Conservation (phyloP, 1,140 invertebrate species). For the Micrasema longulum region DNA sequence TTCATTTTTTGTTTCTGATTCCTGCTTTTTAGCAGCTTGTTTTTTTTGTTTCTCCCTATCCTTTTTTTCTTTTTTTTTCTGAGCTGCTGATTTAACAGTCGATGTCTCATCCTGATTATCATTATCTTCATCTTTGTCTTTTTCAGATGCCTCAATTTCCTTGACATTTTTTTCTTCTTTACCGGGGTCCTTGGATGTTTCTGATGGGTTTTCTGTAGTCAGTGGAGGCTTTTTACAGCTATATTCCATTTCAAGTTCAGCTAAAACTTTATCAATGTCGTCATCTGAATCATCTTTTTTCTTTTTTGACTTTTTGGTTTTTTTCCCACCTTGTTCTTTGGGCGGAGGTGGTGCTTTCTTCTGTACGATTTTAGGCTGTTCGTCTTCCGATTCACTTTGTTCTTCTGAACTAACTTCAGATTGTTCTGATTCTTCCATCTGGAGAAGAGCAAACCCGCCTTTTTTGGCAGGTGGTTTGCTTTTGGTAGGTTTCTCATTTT, state of each 20-base stretch:
- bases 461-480: constrained; percentile 66
- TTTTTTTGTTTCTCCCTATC: constrained; percentile 86
- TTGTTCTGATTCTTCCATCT: constrained; percentile 69
- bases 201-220: constrained; percentile 58
- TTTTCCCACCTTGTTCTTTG: constrained; percentile 71
- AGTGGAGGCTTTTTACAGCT: constrained; percentile 68
- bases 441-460: constrained; percentile 73
- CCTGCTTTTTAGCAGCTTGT: constrained; percentile 72
- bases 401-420: constrained; percentile 58
- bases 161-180: constrained; percentile 66
- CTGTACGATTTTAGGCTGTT: constrained; percentile 62
- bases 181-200: constrained; percentile 57
- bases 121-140: constrained; percentile 65
- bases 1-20: constrained; percentile 56
- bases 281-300: constrained; percentile 86
- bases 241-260: constrained; percentile 84
- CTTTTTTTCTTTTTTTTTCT: constrained; percentile 89
- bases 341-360: constrained; percentile 66
- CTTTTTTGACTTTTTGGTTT: constrained; percentile 78
- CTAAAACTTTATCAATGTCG: constrained; percentile 86
- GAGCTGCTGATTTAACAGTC: constrained; percentile 85
- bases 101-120: constrained; percentile 71
- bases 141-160: constrained; percentile 63
- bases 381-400: constrained; percentile 65
- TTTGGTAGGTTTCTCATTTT: constrained; percentile 56